Conservation (phyloP, 2,113 vertebrate species). For the Corvus cornix region DNA sequence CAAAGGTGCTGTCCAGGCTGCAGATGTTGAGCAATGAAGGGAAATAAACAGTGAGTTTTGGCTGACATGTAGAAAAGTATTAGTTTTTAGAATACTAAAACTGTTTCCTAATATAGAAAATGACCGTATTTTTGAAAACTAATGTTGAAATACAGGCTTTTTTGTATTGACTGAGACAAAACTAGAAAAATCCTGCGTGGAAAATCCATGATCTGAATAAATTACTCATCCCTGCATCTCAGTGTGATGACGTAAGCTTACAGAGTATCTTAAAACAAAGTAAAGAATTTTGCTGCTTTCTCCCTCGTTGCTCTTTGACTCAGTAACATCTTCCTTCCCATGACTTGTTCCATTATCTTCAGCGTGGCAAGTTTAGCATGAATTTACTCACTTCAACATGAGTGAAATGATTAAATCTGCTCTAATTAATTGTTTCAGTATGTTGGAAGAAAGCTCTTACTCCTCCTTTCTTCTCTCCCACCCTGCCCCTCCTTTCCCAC, state of each 20-base stretch:
- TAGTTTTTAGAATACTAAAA: background rate
- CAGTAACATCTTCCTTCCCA: background rate
- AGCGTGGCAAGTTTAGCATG: background rate
- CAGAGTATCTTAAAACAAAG: background rate
- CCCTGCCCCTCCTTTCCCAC: background rate
- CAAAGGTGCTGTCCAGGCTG: background rate
- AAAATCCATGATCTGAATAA: background rate
- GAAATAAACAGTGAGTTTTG: background rate
- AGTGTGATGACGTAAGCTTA: background rate
- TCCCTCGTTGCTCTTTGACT: background rate
- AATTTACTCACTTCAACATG: background rate
- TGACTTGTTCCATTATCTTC: conserved; percentile 2
- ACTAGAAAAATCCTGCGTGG: background rate
- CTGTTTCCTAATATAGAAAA: background rate
- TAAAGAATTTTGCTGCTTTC: background rate
- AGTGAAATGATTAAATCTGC: background rate
- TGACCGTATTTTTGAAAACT: background rate
- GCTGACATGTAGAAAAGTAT: background rate
- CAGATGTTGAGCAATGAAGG: background rate
- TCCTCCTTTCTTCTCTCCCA: background rate
- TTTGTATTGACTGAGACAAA: background rate
- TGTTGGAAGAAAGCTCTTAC: background rate
- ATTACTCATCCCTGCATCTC: background rate
- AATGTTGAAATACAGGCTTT: background rate
- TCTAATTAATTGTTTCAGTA: background rate